These are phyloP conservation scores for Heterodera carotae DNA, from an alignment of 1,140 invertebrate species.

Conservation along the genomic window DNA sequence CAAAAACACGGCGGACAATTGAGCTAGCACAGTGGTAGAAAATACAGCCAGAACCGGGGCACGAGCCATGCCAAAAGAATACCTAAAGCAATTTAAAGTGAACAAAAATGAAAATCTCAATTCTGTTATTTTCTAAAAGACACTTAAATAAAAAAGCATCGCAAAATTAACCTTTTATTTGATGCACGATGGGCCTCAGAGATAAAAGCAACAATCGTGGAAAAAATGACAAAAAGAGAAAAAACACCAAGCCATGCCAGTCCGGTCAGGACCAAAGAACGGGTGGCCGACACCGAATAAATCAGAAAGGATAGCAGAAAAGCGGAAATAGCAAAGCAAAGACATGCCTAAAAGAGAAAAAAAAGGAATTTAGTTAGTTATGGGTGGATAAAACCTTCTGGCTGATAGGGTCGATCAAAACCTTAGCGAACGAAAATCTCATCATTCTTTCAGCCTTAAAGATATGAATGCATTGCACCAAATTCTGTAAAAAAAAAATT, in stretches of 20 bases:
- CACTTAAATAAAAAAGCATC: too few species aligned
- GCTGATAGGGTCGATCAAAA: neutral
- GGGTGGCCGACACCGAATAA: slow-evolving; percentile 52
- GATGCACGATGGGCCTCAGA: slow-evolving; percentile 40
- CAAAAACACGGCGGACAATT: slow-evolving; percentile 64
- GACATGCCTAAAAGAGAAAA: slow-evolving; percentile 26
- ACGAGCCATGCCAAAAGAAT: slow-evolving; percentile 57
- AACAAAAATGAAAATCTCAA: too few species aligned
- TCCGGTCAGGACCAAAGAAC: slow-evolving; percentile 56
- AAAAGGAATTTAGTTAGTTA: neutral
- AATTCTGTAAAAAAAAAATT: too few species aligned
- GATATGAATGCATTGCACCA: too few species aligned
- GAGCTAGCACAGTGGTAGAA: slow-evolving; percentile 61
- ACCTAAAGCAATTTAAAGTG: slow-evolving; percentile 43
- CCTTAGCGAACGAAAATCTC: neutral
- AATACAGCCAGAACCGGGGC: slow-evolving; percentile 63
- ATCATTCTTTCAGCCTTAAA: neutral
- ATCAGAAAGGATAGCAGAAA: slow-evolving; percentile 55
- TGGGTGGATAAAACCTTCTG: neutral
- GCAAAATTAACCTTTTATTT: slow-evolving; percentile 42
- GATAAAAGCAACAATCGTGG: slow-evolving; percentile 54
- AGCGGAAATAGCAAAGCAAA: slow-evolving; percentile 35
- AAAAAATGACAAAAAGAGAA: slow-evolving; percentile 56
- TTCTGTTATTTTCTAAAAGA: too few species aligned
- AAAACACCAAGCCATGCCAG: slow-evolving; percentile 60